Evolutionary conservation across 2,797 vertebrate genomes (phyloP), one percentile per base, ranked within the genome.

Genomic region (Enteromius thamalakanensis): DNA sequence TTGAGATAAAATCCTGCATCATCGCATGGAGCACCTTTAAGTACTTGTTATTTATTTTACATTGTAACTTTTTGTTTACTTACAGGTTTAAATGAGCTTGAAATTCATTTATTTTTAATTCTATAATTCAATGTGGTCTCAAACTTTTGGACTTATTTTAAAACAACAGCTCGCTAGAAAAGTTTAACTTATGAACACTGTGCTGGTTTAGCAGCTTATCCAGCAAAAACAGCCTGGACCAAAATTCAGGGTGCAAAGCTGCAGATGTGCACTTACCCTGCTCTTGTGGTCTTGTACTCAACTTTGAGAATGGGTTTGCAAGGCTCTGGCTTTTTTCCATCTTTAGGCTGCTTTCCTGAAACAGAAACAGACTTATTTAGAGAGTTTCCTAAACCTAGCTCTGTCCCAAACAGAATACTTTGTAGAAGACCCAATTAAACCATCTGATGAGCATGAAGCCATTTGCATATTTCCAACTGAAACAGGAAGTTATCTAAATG

Each of bases 261-360:
- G 51, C 55, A 81, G 19, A 23, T 47, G 42, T 74, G 85, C n/a
- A 23, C 95, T 92, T 96, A 99, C 98, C 98, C 98, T 90, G 91
- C 93, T 95, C 96, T 96, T 51, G 96, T 97, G 83, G 98, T 99
- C 95, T 98, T 99, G 93, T 98, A 99, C 90, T 99, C 98, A 94
- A 99, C 98, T 95, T 99, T 99, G 89, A 99, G 97, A 88, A 99
- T 99, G 90, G 98, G 98, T 94, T 98, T 99, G 94, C 98, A 99
- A 67, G 98, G 96, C 91, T 99, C 98, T 94, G 98, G 97, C 93
- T 99, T 99, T 94, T 99, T 99, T 89, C 98, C 98, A 90, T 99
- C 98, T 94, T 99, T 99, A 92, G 97, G 95, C 91, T 98, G 97
- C 92, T 99, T 99, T 95, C 97, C 98, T 99, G 93, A 93, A 95